A percentile compares a stretch with the other conserved stretches of the same genome.
phyloP scores from a whole-genome alignment of 2,888 invertebrate genomes.

The Pterostichus madidus region DNA sequence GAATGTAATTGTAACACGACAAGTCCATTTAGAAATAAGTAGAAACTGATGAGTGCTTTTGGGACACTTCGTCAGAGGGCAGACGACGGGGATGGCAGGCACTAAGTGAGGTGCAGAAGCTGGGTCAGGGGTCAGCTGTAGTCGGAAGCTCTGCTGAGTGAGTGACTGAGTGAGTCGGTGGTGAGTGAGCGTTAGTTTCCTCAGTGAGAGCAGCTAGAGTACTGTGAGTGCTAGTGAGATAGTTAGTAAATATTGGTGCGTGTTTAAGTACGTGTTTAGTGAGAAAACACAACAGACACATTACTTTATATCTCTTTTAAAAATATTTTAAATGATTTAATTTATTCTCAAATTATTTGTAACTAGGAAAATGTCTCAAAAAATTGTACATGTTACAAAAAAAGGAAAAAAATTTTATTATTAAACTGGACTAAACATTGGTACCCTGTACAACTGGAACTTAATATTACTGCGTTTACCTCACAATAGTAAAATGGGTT shows the following conservation, averaged over 20 bases:
- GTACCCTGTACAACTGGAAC: too few species aligned
- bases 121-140: conserved; percentile 14
- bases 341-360: too few species aligned
- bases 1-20: conserved; percentile 5
- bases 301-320: too few species aligned
- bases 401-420: too few species aligned
- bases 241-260: conserved; percentile 34
- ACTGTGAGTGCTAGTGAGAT: conserved; percentile 34
- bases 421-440: too few species aligned
- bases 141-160: neutral
- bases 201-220: conserved; percentile 31
- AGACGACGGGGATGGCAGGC: conserved; percentile 5
- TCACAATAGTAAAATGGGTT: too few species aligned
- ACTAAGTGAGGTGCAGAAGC: conserved; percentile 37
- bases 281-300: neutral
- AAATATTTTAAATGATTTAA: too few species aligned
- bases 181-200: conserved; percentile 3
- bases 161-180: neutral
- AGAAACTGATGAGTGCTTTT: conserved; percentile 1
- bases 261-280: conserved; percentile 19
- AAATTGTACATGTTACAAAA: too few species aligned
- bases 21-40: neutral
- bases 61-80: neutral
- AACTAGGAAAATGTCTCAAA: too few species aligned
- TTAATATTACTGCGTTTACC: too few species aligned